These are phyloP conservation scores for Ladona fulva DNA, from an alignment of 1,140 invertebrate genomes.

Conservation along the genomic window DNA sequence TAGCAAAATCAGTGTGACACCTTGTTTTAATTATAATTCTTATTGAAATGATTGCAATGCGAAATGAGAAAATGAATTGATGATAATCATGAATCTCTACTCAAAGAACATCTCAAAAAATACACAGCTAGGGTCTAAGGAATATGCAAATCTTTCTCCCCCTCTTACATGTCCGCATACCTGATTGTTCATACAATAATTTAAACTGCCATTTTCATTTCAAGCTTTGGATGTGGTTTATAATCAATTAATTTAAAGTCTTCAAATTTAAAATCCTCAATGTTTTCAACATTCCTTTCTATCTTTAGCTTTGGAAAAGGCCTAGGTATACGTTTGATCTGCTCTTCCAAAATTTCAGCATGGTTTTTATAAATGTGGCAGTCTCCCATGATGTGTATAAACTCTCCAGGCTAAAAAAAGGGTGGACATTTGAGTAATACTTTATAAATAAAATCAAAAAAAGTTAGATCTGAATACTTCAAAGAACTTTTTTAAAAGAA, in stretches of 20 bases:
- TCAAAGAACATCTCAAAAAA: too few relatives aligned
- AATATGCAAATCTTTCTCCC: too few relatives aligned
- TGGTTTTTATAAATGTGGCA: constrained; percentile 95
- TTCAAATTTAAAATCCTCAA: constrained; percentile 83
- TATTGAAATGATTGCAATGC: too few relatives aligned
- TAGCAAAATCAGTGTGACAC: too few relatives aligned
- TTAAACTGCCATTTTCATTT: constrained; percentile 96
- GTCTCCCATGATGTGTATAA: constrained; percentile 94
- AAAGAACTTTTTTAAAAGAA: background rate
- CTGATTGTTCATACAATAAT: too few relatives aligned
- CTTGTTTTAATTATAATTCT: too few relatives aligned
- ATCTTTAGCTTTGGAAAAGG: constrained; percentile 79
- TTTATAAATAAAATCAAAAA: constrained; percentile 20
- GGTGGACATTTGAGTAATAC: too few relatives aligned
- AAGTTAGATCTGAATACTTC: constrained; percentile 18
- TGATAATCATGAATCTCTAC: background rate
- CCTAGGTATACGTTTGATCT: constrained; percentile 69
- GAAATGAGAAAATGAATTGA: too few relatives aligned
- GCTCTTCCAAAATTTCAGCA: constrained; percentile 71
- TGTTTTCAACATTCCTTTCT: constrained; percentile 56
- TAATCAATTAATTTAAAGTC: constrained; percentile 87
- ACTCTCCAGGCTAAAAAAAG: constrained; percentile 75
- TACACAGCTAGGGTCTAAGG: too few relatives aligned
- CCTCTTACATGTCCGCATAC: too few relatives aligned
- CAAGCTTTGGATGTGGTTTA: constrained; percentile 81